Evolutionary conservation across 2,888 invertebrate species (phyloP), one percentile per base, ranked within the genome.

Genomic region (Eupithecia abbreviata): DNA sequence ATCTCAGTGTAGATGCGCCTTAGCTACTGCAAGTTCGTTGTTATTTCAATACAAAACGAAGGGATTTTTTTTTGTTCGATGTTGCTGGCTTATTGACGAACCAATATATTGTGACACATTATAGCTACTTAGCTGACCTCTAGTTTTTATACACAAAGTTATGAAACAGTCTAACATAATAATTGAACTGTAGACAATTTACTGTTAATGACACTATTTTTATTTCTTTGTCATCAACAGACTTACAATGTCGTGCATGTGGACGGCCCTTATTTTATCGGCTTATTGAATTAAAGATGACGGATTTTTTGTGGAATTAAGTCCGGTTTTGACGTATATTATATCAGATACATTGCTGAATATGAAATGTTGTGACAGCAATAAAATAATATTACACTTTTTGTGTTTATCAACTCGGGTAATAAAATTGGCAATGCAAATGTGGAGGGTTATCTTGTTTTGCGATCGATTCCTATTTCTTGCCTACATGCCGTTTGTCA

Each of bases 231-330:
- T 18, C 58, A 18, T 10, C 58, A 10, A 10, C 18, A 58, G 45
- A 5, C 18, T 12, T 45, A 68, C 18, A 45, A 69, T 69, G 47
- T 69, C 69, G 18, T 47, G 69, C 69, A 18, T 74, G 74, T 70
- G 71, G 67, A 67, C 49, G 13, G 43, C 13, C 62, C 77, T 73
- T 75, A 74, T 71, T 47, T 79, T 74, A 75, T 77, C 65, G 68
- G 69, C 55, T 77, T 75, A 80, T 79, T 79, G 75, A 77, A 80
- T 79, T 79, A 79, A 79, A 77, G 72, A 76, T 78, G 75, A 75
- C 73, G 18, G 55, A 58, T 41, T 76, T 74, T 72, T 71, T 78
- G 66, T 67, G 51, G 66, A 30, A 77, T 74, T 71, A 72, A 42
- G 68, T 65, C 74, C 75, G 72, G 74, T 79, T 77, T 74, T 73